Conservation (phyloP, 2,113 vertebrate genomes). For the Hemibagrus wyckioides region DNA sequence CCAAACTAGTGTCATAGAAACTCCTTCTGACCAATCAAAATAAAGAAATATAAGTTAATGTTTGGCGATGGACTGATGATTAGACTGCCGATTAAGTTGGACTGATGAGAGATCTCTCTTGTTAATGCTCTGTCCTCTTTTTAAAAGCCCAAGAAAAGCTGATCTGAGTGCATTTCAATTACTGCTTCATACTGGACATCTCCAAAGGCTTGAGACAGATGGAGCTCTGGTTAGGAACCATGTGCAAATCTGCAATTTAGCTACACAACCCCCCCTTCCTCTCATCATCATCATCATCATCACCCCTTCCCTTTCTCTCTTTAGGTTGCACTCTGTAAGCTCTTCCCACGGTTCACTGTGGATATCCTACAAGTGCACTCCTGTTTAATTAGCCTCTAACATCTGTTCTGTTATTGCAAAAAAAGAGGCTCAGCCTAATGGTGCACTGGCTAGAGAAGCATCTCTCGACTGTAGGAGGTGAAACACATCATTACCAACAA, state of each 20-base stretch:
- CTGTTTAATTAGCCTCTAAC: constrained; percentile 57
- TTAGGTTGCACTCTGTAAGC: constrained; percentile 17
- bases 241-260: constrained; percentile 7
- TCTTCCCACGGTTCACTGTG: constrained; percentile 26
- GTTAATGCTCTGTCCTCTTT: neutral
- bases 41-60: neutral
- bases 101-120: neutral
- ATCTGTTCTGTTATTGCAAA: constrained; percentile 50
- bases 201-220: constrained; percentile 43
- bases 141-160: neutral
- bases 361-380: constrained; percentile 37
- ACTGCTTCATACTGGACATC: constrained; percentile 46
- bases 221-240: constrained; percentile 46
- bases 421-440: constrained; percentile 41
- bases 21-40: neutral
- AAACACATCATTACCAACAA: constrained; percentile 46
- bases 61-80: neutral
- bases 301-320: neutral
- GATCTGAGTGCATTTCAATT: constrained; percentile 38
- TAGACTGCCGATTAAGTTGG: too few relatives aligned
- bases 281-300: too few relatives aligned
- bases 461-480: neutral
- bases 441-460: constrained; percentile 22
- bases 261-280: neutral
- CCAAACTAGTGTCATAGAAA: neutral